Percentiles rank a stretch among this genome's conserved stretches.
Evolutionary conservation across 2,113 vertebrate species (phyloP).

Genomic region (Climacteris rufus): DNA sequence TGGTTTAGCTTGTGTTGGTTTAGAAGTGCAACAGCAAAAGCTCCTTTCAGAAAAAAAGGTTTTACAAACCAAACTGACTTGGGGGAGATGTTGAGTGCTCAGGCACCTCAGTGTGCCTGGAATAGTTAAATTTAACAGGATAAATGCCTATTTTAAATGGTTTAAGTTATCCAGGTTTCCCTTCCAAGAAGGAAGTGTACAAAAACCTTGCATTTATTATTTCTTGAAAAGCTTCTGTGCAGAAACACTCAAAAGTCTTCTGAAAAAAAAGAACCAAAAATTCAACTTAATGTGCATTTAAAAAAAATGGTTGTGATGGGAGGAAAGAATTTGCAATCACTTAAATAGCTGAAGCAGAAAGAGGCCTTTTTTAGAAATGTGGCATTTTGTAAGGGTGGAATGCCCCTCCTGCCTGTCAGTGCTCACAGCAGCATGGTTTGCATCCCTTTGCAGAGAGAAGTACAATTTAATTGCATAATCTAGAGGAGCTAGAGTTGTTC

Average conservation of each 20-base stretch:
- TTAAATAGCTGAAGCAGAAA: neutral
- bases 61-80: too few relatives aligned
- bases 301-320: neutral
- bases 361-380: neutral
- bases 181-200: neutral
- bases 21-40: too few relatives aligned
- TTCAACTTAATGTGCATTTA: neutral
- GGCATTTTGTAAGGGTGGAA: neutral
- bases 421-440: neutral
- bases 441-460: neutral
- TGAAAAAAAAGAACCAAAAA: neutral
- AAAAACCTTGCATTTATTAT: neutral
- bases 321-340: neutral
- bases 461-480: neutral
- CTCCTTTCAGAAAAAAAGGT: too few relatives aligned
- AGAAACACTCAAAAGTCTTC: neutral
- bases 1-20: too few relatives aligned
- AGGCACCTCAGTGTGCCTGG: too few relatives aligned
- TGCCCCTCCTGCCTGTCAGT: neutral
- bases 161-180: neutral
- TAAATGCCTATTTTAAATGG: too few relatives aligned
- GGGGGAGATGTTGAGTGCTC: too few relatives aligned
- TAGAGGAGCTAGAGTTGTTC: neutral
- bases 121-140: too few relatives aligned
- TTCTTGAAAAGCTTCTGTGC: neutral